Evolutionary conservation across 2,888 invertebrate genomes (phyloP).

Genomic region (Brachyptera putata): DNA sequence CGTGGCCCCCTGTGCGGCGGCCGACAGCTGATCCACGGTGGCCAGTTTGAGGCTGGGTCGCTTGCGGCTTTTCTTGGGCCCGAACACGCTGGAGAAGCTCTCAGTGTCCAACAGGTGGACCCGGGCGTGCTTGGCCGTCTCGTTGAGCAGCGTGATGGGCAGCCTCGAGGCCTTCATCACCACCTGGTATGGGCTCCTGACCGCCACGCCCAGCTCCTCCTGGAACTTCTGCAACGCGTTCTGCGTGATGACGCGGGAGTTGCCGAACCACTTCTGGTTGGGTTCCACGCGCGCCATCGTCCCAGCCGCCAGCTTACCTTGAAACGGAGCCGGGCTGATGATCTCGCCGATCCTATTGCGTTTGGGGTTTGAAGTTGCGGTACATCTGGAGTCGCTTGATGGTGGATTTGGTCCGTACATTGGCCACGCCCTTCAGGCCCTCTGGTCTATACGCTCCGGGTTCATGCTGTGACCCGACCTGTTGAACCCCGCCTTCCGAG

Average conservation of each 20-base stretch:
- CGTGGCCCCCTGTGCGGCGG: constrained; percentile 63
- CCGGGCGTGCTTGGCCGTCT: constrained; percentile 81
- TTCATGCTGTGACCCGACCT: constrained; percentile 92
- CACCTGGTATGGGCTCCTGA: constrained; percentile 95
- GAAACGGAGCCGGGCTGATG: constrained; percentile 91
- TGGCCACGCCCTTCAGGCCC: constrained; percentile 78
- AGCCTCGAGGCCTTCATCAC: constrained; percentile 94
- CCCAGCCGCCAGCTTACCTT: constrained; percentile 82
- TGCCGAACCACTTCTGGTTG: constrained; percentile 98
- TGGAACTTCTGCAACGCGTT: constrained; percentile 84
- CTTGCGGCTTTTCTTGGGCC: constrained; percentile 89
- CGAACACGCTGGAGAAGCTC: constrained; percentile 90
- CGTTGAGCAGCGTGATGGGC: constrained; percentile 90
- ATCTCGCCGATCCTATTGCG: constrained; percentile 88
- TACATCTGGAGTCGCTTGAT: constrained; percentile 98
- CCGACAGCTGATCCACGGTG: constrained; percentile 73
- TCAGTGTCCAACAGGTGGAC: constrained; percentile 96
- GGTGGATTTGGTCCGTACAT: constrained; percentile 83
- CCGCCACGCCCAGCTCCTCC: constrained; percentile 89
- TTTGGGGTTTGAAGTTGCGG: constrained; percentile 92
- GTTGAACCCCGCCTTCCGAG: constrained; percentile 80
- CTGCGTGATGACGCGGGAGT: constrained; percentile 94
- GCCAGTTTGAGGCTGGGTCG: constrained; percentile 72
- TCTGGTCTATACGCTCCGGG: constrained; percentile 77
- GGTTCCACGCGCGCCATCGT: constrained; percentile 94